Evolutionary conservation across 2,888 invertebrate genomes (phyloP).

Genomic region (Sabellastarte sp.): DNA sequence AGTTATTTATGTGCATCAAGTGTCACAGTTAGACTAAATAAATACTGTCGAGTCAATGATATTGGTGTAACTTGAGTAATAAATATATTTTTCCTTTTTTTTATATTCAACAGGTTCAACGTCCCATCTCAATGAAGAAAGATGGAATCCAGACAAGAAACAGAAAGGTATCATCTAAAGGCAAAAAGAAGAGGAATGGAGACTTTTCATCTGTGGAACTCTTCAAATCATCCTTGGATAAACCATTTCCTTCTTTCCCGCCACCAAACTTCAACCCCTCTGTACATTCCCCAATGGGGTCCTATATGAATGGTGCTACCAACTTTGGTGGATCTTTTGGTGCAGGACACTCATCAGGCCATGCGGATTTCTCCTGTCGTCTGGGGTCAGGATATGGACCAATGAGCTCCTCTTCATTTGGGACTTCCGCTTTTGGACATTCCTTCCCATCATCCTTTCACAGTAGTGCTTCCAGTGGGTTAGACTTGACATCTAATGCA

Average conservation of each 20-base stretch:
- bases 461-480: background rate
- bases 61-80: too few relatives aligned
- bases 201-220: slow-evolving; percentile 3
- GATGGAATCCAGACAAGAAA: slow-evolving; percentile 99
- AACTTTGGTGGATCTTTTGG: background rate
- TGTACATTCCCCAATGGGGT: background rate
- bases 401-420: background rate
- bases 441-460: background rate
- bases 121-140: slow-evolving; percentile 99
- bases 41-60: too few relatives aligned
- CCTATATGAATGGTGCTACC: slow-evolving; percentile 3
- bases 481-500: background rate
- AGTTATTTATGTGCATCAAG: too few relatives aligned
- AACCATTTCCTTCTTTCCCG: slow-evolving; percentile 5
- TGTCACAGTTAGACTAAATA: too few relatives aligned
- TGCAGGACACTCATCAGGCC: background rate
- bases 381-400: background rate
- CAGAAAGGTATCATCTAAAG: slow-evolving; percentile 83
- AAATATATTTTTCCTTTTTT: too few relatives aligned
- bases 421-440: background rate
- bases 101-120: slow-evolving; percentile 79
- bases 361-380: background rate
- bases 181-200: background rate
- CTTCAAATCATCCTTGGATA: background rate
- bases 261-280: background rate